Evolutionary conservation across 2,888 invertebrate species (phyloP).

Genomic region (Amiota communis): DNA sequence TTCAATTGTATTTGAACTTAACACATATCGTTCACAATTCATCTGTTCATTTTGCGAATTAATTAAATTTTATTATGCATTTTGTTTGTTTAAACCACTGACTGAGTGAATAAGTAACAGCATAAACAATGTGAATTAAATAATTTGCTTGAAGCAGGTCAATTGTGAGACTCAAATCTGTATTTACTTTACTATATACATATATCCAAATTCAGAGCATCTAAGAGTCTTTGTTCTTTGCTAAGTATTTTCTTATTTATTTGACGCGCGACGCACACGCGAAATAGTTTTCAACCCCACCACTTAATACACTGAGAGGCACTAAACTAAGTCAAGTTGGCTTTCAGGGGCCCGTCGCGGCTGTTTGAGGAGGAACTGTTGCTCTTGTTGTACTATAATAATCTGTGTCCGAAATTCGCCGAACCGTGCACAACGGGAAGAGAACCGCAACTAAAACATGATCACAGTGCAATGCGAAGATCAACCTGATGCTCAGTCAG

Average conservation of each 20-base stretch:
- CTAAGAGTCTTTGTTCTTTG: slow-evolving; percentile 1
- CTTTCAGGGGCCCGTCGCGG: too few species aligned
- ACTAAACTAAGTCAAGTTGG: too few species aligned
- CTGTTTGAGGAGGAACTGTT: too few species aligned
- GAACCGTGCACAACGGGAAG: slow-evolving; percentile 59
- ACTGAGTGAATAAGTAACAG: not conserved
- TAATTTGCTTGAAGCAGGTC: slow-evolving; percentile 49
- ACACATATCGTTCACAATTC: slow-evolving; percentile 3
- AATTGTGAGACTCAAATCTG: slow-evolving; percentile 48
- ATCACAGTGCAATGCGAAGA: slow-evolving; percentile 6
- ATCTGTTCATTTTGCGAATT: not conserved
- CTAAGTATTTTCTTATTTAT: slow-evolving; percentile 30
- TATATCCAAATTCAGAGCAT: too few species aligned
- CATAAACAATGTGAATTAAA: slow-evolving; percentile 35
- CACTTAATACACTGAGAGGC: too few species aligned
- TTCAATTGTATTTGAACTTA: slow-evolving; percentile 6
- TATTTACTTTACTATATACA: too few species aligned
- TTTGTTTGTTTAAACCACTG: not conserved
- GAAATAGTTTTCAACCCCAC: not conserved
- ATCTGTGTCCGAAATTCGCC: slow-evolving; percentile 19
- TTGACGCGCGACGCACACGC: not conserved
- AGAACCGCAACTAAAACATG: slow-evolving; percentile 61
- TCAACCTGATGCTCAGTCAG: slow-evolving; percentile 4
- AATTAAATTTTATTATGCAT: slow-evolving; percentile 8
- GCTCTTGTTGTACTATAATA: too few species aligned